These are phyloP conservation scores for Drosophila sordidula DNA, from an alignment of 2,888 invertebrate genomes.

Conservation along the genomic window DNA sequence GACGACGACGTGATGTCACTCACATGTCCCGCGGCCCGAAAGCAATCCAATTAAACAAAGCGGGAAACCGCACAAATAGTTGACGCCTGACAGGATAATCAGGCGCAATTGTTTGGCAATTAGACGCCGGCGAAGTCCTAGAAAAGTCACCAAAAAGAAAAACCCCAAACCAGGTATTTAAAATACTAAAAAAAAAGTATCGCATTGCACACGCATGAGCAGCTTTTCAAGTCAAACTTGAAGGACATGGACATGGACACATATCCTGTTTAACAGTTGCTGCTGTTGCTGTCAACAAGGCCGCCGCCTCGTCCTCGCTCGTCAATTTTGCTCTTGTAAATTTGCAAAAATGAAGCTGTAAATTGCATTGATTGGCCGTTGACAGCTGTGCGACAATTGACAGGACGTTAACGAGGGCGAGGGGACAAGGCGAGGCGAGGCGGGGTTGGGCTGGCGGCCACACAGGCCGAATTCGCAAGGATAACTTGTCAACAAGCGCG, in stretches of 20 bases:
- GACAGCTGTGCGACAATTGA: slow-evolving; percentile 77
- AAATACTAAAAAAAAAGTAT: slow-evolving; percentile 62
- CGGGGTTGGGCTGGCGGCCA: slow-evolving; percentile 28
- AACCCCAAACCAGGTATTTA: slow-evolving; percentile 45
- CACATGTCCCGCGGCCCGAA: slow-evolving; percentile 46
- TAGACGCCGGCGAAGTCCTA: slow-evolving; percentile 70
- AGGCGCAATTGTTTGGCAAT: slow-evolving; percentile 79
- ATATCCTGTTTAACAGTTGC: slow-evolving; percentile 37
- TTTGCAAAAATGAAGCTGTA: slow-evolving; percentile 77
- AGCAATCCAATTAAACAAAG: slow-evolving; percentile 79
- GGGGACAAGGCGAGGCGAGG: slow-evolving; percentile 4
- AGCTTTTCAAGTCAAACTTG: slow-evolving; percentile 70
- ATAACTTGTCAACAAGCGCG: slow-evolving; percentile 77
- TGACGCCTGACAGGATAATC: slow-evolving; percentile 76
- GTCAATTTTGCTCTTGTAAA: slow-evolving; percentile 57
- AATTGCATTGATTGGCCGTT: slow-evolving; percentile 76
- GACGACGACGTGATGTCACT: slow-evolving; percentile 71
- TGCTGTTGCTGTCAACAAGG: slow-evolving; percentile 64
- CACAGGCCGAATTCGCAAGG: slow-evolving; percentile 37
- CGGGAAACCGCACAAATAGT: slow-evolving; percentile 76
- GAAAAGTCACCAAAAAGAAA: slow-evolving; percentile 59
- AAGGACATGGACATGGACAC: slow-evolving; percentile 62
- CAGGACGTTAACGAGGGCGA: slow-evolving; percentile 46
- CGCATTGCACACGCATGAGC: slow-evolving; percentile 72
- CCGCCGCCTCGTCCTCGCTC: slow-evolving; percentile 40